Evolutionary conservation across 2,888 invertebrate species (phyloP).

Genomic region (Meteorus colon): DNA sequence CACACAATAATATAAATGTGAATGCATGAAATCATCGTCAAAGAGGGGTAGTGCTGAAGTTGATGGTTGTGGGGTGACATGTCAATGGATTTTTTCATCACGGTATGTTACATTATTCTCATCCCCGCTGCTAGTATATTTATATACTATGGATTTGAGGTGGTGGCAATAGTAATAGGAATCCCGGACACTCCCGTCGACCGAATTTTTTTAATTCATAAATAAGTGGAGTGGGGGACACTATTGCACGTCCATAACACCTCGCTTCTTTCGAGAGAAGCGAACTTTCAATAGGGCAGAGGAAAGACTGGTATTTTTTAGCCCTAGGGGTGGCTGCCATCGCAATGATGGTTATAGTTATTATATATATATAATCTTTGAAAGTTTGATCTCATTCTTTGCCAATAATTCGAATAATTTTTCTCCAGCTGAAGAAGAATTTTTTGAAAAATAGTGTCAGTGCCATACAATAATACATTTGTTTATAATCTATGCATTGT

Average conservation of each 20-base stretch:
- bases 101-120: constrained; percentile 64
- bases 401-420: too few species aligned
- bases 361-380: neutral
- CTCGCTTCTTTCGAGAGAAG: constrained; percentile 40
- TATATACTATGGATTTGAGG: constrained; percentile 15
- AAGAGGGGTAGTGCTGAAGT: constrained; percentile 20
- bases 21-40: constrained; percentile 42
- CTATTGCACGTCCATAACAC: neutral
- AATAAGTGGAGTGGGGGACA: neutral
- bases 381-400: too few species aligned
- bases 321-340: constrained; percentile 56
- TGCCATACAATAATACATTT: too few species aligned
- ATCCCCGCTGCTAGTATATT: constrained; percentile 45
- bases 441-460: too few species aligned
- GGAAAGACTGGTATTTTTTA: constrained; percentile 48
- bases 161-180: constrained; percentile 38
- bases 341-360: constrained; percentile 61
- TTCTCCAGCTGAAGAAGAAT: too few species aligned
- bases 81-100: constrained; percentile 63
- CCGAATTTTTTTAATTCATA: constrained; percentile 47
- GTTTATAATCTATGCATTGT: too few species aligned
- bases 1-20: constrained; percentile 28
- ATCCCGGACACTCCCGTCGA: constrained; percentile 45
- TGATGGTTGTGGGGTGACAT: constrained; percentile 54
- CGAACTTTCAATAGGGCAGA: constrained; percentile 38